Base-by-base conservation (phyloP, 1,140 invertebrate genomes). In the Sycobia sp. region DNA sequence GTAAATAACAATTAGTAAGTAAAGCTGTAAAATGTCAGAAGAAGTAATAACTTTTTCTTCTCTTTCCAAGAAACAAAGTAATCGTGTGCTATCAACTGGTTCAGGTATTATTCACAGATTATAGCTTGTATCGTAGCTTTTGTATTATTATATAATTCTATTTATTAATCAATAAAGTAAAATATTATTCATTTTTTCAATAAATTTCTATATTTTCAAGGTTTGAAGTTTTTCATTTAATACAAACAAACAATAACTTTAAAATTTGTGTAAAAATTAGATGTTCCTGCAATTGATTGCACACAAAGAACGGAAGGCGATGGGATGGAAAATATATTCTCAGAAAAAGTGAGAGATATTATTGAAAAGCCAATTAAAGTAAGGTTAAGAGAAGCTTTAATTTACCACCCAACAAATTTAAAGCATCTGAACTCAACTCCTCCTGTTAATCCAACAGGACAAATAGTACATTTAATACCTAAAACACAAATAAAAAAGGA, bases 271-370 rank as follows among this genome's bases (percentile, higher is more conserved):
- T 53, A 43, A 23, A 41, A 66, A 70, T 47, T 54, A 77, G 76
- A 71, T 67, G 56, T 69, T 18, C 71, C 71, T 23, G 20, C 60
- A 32, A 70, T 79, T 62, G 53, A 50, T 10, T 76, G 74, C 27
- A 64, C 73, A n/a, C 69, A 67, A 55, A 73, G 84, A 58, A 84
- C 83, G 0, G 77, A 83, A 65, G 84, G 84, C 10, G 84, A 86
- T 77, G 84, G 84, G 27, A 86, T 85, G 84, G 84, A 86, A 73
- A 82, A 79, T 67, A 66, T 70, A 41, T 38, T 41, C 1, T 11
- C 38, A 4, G 67, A 71, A 7, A 75, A 75, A 67, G 27, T 14
- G 14, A 2, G 2, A 3, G 34, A 65, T 5, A 8, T 23, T 47
- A 4, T 11, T 11, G 41, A 65, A 49, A 77, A 76, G 50, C 36